Conservation (phyloP, 2,888 invertebrate species). For the Napeogenes inachia region DNA sequence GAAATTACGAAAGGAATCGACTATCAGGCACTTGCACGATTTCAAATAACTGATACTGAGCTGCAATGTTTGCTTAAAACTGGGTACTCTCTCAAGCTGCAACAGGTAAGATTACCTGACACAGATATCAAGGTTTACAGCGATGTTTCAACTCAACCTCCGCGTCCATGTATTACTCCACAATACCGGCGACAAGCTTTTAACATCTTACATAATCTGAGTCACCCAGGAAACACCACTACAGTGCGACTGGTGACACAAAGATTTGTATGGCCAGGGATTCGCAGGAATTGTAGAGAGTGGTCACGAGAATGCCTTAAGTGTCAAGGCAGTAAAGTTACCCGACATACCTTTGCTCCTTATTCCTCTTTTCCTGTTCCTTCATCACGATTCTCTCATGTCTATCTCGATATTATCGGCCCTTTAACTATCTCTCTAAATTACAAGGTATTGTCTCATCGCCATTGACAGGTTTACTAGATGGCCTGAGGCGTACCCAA, state of each 20-base stretch:
- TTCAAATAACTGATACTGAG: constrained; percentile 29
- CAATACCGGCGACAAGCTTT: constrained; percentile 22
- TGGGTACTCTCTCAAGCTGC: constrained; percentile 22
- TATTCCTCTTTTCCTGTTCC: constrained; percentile 35
- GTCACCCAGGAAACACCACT: constrained; percentile 25
- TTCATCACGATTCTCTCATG: constrained; percentile 24
- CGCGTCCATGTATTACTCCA: constrained; percentile 24
- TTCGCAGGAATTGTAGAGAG: constrained; percentile 26
- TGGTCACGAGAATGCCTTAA: constrained; percentile 40
- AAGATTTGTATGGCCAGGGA: constrained; percentile 48
- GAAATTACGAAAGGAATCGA: constrained; percentile 32
- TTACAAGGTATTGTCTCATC: constrained; percentile 40
- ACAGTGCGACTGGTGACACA: constrained; percentile 33
- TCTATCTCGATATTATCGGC: constrained; percentile 39
- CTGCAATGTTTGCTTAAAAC: constrained; percentile 17
- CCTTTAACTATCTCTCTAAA: constrained; percentile 33
- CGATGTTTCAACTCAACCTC: constrained; percentile 18
- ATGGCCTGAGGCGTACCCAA: constrained; percentile 38
- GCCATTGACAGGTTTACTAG: constrained; percentile 39
- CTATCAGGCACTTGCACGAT: constrained; percentile 20
- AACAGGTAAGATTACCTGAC: constrained; percentile 18
- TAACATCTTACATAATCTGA: constrained; percentile 21
- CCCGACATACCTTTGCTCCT: constrained; percentile 33
- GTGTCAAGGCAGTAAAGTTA: constrained; percentile 46
- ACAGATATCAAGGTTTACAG: constrained; percentile 24